Percentiles rank a stretch among this genome's conserved stretches.
Conservation (phyloP, 2,888 invertebrate species). For the Ophion obscuratus region DNA sequence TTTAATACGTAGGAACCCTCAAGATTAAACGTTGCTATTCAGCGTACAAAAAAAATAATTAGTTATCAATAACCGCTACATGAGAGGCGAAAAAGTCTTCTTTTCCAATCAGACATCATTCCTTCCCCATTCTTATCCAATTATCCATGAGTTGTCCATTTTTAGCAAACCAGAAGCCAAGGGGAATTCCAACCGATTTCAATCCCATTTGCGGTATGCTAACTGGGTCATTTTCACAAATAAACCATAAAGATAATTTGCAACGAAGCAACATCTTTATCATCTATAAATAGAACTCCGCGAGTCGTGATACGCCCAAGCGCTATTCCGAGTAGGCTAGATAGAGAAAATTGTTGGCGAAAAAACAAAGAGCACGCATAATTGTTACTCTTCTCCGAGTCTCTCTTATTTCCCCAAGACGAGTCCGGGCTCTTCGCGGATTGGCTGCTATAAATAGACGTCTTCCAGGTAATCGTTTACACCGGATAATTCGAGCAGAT, state of each 20-base stretch:
- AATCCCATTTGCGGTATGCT: conserved; percentile 5
- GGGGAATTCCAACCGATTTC: no score
- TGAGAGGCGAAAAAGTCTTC: no score
- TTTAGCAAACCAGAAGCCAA: no score
- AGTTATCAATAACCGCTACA: no score
- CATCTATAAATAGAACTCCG: conserved; percentile 26
- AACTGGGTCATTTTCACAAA: conserved; percentile 11
- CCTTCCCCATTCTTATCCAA: no score
- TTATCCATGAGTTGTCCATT: no score
- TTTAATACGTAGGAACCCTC: no score
- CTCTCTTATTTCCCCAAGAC: conserved; percentile 11
- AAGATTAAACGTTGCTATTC: no score
- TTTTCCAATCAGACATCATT: no score
- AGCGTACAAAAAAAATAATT: no score
- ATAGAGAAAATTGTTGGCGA: conserved; percentile 34
- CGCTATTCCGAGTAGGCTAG: conserved; percentile 23
- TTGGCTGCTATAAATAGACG: conserved; percentile 57
- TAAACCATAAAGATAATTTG: not conserved
- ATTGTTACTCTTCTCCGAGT: conserved; percentile 27
- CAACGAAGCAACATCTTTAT: not conserved
- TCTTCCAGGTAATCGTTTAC: conserved; percentile 56
- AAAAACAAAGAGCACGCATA: conserved; percentile 2
- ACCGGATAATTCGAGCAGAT: conserved; percentile 47
- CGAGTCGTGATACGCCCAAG: not conserved
- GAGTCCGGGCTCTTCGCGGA: conserved; percentile 1